phyloP scores from a whole-genome alignment of 2,888 invertebrate species.

The Agrochola lota region DNA sequence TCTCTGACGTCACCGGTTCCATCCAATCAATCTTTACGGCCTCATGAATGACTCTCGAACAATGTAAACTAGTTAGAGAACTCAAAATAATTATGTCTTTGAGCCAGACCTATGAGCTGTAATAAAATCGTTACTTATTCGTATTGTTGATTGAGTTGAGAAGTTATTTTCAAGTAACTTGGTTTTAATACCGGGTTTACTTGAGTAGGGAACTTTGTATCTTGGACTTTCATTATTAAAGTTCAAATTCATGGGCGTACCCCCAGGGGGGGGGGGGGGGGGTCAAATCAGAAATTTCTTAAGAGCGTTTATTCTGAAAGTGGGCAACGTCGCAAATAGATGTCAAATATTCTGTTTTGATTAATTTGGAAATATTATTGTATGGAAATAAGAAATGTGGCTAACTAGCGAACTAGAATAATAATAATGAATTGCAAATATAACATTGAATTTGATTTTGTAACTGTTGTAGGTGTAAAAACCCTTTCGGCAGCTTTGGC shows the following conservation, averaged over 20 bases:
- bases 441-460: too few species aligned
- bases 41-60: slow-evolving; percentile 14
- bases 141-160: slow-evolving; percentile 28
- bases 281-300: too few species aligned
- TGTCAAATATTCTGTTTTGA: too few species aligned
- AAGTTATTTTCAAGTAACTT: slow-evolving; percentile 3
- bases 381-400: too few species aligned
- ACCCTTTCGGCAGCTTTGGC: too few species aligned
- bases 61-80: slow-evolving; percentile 31
- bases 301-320: too few species aligned
- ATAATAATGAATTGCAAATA: too few species aligned
- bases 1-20: slow-evolving; percentile 8
- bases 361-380: too few species aligned
- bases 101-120: not conserved
- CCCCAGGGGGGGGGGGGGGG: too few species aligned
- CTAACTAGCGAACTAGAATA: too few species aligned
- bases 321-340: too few species aligned
- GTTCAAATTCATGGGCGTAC: slow-evolving; percentile 5
- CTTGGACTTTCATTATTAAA: fast-evolving
- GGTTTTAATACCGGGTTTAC: slow-evolving; percentile 6
- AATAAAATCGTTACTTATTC: slow-evolving; percentile 26
- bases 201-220: not conserved
- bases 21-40: slow-evolving; percentile 36
- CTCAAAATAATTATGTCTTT: slow-evolving; percentile 29
- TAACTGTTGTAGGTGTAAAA: too few species aligned